Evolutionary conservation across 2,797 vertebrate species (phyloP).

Genomic region (Bradypus variegatus): DNA sequence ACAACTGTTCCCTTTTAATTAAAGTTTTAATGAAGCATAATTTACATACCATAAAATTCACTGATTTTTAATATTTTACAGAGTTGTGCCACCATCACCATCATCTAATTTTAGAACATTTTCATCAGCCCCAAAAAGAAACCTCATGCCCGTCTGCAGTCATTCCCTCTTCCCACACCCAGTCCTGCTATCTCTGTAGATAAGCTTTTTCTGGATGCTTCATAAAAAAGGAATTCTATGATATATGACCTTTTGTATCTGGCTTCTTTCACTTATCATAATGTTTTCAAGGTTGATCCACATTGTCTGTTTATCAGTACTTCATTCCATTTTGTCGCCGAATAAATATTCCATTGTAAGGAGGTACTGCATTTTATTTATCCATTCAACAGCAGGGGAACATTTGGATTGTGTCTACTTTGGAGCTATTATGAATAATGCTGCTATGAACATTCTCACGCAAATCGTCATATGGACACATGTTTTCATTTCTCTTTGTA

Average conservation of each 20-base stretch:
- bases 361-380: neutral
- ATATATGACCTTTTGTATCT: neutral
- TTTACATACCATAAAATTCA: neutral
- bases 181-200: neutral
- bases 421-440: neutral
- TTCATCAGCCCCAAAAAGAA: neutral
- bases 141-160: neutral
- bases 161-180: neutral
- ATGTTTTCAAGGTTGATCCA: neutral
- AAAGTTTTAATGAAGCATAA: neutral
- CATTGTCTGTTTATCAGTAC: too few species aligned
- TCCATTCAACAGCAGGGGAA: neutral
- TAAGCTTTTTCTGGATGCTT: neutral
- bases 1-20: neutral
- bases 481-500: neutral
- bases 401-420: neutral
- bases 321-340: neutral
- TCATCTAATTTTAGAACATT: neutral
- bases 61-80: neutral
- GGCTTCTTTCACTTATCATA: neutral
- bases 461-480: neutral
- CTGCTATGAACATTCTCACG: too few species aligned
- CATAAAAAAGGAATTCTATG: neutral
- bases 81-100: neutral
- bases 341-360: neutral